phyloP scores from a whole-genome alignment of 2,797 vertebrate genomes.

The Propithecus deckenii region DNA sequence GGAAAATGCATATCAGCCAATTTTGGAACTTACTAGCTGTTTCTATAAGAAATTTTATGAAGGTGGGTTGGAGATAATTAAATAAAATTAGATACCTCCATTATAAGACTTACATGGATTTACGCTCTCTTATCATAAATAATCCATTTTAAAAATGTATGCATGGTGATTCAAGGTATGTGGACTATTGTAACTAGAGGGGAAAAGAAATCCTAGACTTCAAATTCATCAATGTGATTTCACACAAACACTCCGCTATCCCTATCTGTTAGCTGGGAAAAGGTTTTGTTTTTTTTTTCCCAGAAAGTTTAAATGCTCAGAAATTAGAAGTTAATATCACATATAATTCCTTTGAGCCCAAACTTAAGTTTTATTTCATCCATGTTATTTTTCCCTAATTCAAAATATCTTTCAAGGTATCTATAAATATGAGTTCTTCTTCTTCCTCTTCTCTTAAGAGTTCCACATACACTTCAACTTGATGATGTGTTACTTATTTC shows the following conservation, averaged over 20 bases:
- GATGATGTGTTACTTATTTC: background rate
- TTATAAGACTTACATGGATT: constrained; percentile 54
- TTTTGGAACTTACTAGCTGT: constrained; percentile 53
- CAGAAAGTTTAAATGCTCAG: background rate
- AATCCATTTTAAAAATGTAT: constrained; percentile 46
- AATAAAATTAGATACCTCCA: constrained; percentile 61
- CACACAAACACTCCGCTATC: background rate
- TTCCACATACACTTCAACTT: background rate
- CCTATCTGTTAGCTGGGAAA: background rate
- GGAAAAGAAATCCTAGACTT: constrained; percentile 6
- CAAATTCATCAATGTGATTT: background rate
- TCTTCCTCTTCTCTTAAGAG: background rate
- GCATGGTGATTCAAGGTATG: constrained; percentile 28
- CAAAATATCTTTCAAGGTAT: background rate
- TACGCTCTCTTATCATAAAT: constrained; percentile 18
- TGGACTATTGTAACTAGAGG: background rate
- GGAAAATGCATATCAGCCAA: constrained; percentile 16
- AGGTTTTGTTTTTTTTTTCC: background rate
- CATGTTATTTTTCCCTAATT: background rate
- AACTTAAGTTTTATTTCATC: background rate
- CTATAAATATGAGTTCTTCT: background rate
- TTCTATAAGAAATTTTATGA: constrained; percentile 56
- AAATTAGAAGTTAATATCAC: background rate
- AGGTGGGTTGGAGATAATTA: constrained; percentile 33
- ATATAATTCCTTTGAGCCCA: background rate